Evolutionary conservation across 2,113 vertebrate genomes (phyloP).

Genomic region (Lophotis ruficrista): DNA sequence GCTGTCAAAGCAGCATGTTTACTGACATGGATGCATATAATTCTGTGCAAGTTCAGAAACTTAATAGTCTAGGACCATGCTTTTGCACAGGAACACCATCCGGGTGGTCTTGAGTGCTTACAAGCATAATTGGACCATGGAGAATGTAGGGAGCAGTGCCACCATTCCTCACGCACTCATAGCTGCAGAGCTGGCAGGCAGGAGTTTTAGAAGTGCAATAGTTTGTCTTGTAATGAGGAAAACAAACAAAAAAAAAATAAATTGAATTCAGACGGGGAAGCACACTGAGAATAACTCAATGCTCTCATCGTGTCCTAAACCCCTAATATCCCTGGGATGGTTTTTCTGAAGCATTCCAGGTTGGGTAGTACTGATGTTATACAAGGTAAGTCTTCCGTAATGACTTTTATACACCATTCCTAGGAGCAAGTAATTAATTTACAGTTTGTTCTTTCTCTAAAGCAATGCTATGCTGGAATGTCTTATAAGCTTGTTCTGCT

Average conservation of each 20-base stretch:
- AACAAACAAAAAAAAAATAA: background rate
- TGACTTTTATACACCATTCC: accelerated
- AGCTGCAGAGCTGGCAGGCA: background rate
- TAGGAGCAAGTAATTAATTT: background rate
- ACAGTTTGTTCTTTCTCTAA: background rate
- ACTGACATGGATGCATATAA: background rate
- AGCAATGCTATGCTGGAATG: background rate
- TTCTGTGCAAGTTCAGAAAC: background rate
- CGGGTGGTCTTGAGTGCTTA: background rate
- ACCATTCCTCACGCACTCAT: background rate
- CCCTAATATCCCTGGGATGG: background rate
- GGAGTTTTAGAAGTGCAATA: background rate
- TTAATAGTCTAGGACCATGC: accelerated
- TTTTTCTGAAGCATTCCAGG: background rate
- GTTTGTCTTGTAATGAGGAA: background rate
- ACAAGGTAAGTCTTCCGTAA: background rate
- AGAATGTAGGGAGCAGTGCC: background rate
- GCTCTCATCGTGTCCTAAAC: background rate
- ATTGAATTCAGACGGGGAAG: background rate
- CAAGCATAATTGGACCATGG: accelerated
- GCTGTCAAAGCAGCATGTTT: background rate
- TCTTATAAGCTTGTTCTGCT: background rate
- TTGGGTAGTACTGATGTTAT: background rate
- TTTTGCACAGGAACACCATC: background rate
- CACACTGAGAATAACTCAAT: background rate